Conservation (phyloP, 2,888 invertebrate genomes). For the Pyrgus malvae region DNA sequence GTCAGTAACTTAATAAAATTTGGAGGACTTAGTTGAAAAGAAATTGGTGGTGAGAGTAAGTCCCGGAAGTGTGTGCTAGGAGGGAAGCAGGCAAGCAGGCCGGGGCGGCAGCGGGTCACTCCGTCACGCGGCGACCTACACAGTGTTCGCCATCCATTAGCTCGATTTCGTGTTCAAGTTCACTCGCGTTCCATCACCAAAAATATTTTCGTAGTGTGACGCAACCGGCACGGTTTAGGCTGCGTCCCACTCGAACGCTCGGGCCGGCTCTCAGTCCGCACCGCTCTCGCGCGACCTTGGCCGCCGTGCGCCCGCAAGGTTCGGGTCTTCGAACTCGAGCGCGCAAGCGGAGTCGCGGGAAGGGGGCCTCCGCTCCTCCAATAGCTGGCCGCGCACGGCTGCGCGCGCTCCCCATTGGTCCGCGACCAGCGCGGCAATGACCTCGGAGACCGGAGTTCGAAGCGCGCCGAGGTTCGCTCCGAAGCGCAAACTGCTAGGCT, state of each 20-base stretch:
- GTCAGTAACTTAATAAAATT: background rate
- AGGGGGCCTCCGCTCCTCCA: conserved; percentile 68
- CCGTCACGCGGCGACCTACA: conserved; percentile 71
- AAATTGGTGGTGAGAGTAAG: conserved; percentile 28
- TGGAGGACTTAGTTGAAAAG: conserved; percentile 5
- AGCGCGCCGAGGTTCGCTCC: conserved; percentile 87
- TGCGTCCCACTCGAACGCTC: conserved; percentile 68
- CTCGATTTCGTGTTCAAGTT: conserved; percentile 79
- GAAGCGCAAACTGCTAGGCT: conserved; percentile 78
- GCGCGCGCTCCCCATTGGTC: conserved; percentile 78
- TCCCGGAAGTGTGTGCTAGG: conserved; percentile 57
- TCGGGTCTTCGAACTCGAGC: conserved; percentile 88
- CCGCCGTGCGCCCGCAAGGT: conserved; percentile 94
- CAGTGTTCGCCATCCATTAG: conserved; percentile 71
- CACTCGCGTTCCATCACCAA: conserved; percentile 80
- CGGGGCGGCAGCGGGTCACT: conserved; percentile 46
- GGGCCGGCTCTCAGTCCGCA: conserved; percentile 62
- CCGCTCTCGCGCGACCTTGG: conserved; percentile 85
- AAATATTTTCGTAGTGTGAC: conserved; percentile 81
- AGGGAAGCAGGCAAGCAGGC: conserved; percentile 52
- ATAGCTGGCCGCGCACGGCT: conserved; percentile 68
- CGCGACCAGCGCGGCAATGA: conserved; percentile 87
- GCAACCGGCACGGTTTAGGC: conserved; percentile 61
- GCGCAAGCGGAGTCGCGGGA: conserved; percentile 63
- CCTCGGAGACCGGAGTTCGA: conserved; percentile 91